Evolutionary conservation across 2,797 vertebrate genomes (phyloP).

Genomic region (Ceyx erithaca): DNA sequence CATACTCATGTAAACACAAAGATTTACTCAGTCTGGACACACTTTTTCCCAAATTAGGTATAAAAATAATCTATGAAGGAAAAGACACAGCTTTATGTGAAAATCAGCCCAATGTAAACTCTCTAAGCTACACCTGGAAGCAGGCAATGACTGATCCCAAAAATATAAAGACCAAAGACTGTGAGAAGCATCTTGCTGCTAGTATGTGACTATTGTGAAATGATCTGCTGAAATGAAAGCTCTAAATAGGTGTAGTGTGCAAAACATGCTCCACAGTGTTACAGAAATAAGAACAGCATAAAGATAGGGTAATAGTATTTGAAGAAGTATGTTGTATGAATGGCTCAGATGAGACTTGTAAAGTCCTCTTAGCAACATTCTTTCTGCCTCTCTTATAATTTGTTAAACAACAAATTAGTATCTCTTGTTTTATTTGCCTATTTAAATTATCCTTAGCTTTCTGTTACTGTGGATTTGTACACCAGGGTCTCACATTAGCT

Average conservation of each 20-base stretch:
- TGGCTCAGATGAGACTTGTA: neutral
- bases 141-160: accelerated
- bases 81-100: neutral
- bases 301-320: neutral
- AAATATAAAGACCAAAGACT: neutral
- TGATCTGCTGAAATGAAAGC: neutral
- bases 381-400: neutral
- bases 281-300: neutral
- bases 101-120: neutral
- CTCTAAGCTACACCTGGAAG: neutral
- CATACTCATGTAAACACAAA: neutral
- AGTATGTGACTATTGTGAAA: neutral
- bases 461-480: neutral
- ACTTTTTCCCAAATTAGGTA: neutral
- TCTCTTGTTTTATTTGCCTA: neutral
- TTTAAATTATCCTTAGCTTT: neutral
- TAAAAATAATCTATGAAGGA: neutral
- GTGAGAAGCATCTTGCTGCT: neutral
- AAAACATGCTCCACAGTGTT: neutral
- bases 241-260: neutral
- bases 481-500: neutral
- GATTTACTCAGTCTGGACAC: neutral
- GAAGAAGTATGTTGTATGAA: neutral
- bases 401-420: neutral
- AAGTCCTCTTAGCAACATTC: neutral